Evolutionary conservation across 2,888 invertebrate genomes (phyloP).

Genomic region (Xestia ashworthii): DNA sequence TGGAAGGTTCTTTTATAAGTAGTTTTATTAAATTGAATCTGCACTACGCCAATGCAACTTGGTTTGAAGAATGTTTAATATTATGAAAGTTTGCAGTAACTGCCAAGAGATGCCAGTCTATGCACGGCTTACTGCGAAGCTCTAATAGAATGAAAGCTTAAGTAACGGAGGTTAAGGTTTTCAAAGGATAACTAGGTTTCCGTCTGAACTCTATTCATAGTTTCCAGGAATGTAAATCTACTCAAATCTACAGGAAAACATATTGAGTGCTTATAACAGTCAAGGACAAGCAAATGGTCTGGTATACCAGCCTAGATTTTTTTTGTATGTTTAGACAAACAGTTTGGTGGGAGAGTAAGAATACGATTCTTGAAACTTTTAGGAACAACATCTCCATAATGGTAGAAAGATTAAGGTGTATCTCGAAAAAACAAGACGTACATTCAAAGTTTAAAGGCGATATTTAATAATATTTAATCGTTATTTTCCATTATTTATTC

Average conservation of each 20-base stretch:
- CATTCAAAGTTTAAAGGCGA: neutral
- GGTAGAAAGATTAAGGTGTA: neutral
- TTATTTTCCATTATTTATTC: neutral
- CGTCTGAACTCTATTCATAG: neutral
- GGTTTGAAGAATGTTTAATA: neutral
- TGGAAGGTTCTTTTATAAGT: conserved; percentile 6
- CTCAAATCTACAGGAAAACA: neutral
- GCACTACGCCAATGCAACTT: neutral
- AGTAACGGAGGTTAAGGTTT: neutral
- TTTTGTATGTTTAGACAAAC: neutral
- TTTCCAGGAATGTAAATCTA: neutral
- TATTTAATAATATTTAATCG: neutral
- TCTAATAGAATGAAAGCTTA: conserved; percentile 1
- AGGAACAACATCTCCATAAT: neutral
- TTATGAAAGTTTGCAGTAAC: neutral
- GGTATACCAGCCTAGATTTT: neutral
- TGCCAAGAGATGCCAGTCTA: neutral
- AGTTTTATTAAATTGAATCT: conserved; percentile 2
- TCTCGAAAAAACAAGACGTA: neutral
- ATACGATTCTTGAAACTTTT: neutral
- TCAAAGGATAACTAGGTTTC: neutral
- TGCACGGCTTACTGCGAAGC: neutral
- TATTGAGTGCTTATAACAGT: neutral
- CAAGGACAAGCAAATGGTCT: neutral
- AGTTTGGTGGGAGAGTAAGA: neutral